phyloP scores from a whole-genome alignment of 2,888 invertebrate species.

The Eupelmus urozonus region DNA sequence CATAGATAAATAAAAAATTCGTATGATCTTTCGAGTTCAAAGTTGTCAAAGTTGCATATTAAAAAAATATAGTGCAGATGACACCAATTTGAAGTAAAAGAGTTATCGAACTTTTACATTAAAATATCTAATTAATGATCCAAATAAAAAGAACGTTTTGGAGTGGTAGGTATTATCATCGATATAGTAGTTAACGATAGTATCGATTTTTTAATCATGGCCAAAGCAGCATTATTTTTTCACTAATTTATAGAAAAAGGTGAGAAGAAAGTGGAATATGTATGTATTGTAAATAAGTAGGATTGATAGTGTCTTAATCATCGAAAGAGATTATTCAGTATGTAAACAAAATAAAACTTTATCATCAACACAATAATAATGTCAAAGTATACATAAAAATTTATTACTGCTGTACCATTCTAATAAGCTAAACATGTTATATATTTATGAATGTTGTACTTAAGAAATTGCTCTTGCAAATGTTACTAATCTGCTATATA shows the following conservation, averaged over 20 bases:
- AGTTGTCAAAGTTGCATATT: slow-evolving; percentile 26
- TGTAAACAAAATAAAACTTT: slow-evolving; percentile 40
- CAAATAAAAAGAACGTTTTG: slow-evolving; percentile 36
- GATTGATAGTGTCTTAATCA: slow-evolving; percentile 61
- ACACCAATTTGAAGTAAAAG: slow-evolving; percentile 23
- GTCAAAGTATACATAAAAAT: slow-evolving; percentile 45
- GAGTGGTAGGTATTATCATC: slow-evolving; percentile 40
- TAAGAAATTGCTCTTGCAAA: slow-evolving; percentile 55
- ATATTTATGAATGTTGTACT: slow-evolving; percentile 56
- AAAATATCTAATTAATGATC: slow-evolving; percentile 25
- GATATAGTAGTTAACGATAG: slow-evolving; percentile 40
- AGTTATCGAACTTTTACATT: slow-evolving; percentile 40
- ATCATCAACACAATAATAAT: slow-evolving; percentile 43
- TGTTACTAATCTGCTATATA: slow-evolving; percentile 47
- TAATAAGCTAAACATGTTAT: slow-evolving; percentile 46
- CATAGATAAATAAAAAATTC: slow-evolving; percentile 32
- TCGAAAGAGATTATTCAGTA: slow-evolving; percentile 59
- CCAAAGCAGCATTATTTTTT: slow-evolving; percentile 77
- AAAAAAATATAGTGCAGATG: slow-evolving; percentile 17
- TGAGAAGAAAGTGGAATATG: slow-evolving; percentile 58
- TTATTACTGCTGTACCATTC: slow-evolving; percentile 51
- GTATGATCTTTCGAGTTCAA: slow-evolving; percentile 26
- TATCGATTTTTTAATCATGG: slow-evolving; percentile 63
- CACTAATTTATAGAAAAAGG: slow-evolving; percentile 71
- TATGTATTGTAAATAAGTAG: slow-evolving; percentile 71